phyloP scores from a whole-genome alignment of 1,140 invertebrate species.

The Diorhabda elongata region DNA sequence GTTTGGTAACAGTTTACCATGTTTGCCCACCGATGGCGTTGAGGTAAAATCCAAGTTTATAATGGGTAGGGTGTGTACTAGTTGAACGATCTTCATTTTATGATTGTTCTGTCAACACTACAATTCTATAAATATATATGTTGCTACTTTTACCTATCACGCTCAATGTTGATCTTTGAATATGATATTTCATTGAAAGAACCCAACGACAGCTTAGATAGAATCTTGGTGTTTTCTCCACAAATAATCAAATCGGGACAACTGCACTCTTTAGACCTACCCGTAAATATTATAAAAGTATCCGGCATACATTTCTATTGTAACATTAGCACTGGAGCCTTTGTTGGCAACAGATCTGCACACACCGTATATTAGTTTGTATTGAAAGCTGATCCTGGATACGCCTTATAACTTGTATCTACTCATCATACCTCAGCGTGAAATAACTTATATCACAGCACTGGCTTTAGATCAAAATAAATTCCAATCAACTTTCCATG shows the following conservation, averaged over 20 bases:
- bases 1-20: constrained; percentile 3
- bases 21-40: background rate
- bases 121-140: background rate
- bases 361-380: constrained; percentile 27
- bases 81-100: constrained; percentile 1
- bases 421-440: constrained; percentile 13
- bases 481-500: constrained; percentile 20
- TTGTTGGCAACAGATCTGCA: constrained; percentile 17
- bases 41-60: background rate
- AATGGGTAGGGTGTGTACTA: background rate
- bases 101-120: background rate
- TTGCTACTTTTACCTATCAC: background rate
- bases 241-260: constrained; percentile 12
- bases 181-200: background rate
- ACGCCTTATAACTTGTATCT: constrained; percentile 21
- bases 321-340: constrained; percentile 25
- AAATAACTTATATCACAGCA: constrained; percentile 25
- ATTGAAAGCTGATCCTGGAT: constrained; percentile 22
- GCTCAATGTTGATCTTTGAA: background rate
- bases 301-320: constrained; percentile 24
- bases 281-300: constrained; percentile 26
- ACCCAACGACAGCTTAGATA: background rate
- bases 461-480: constrained; percentile 25
- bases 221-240: constrained; percentile 20
- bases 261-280: constrained; percentile 23